Evolutionary conservation across 2,888 invertebrate species (phyloP).

Genomic region (Julus scandinavius): DNA sequence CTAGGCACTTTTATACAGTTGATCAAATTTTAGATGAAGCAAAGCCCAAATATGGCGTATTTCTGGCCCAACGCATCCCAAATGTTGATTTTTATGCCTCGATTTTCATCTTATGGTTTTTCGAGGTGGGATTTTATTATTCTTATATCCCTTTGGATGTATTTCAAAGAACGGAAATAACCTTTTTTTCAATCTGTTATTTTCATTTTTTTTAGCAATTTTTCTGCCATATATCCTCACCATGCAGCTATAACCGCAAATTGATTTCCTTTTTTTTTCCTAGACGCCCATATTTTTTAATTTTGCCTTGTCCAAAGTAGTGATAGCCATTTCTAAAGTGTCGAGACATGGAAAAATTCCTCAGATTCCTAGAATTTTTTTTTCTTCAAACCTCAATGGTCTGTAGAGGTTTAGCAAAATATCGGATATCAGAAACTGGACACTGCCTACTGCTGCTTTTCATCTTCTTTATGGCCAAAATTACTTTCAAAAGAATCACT

Average conservation of each 20-base stretch:
- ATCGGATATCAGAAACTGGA: not conserved
- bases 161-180: not conserved
- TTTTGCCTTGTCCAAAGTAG: not conserved
- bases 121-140: not conserved
- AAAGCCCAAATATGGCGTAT: not conserved
- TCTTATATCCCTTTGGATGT: not conserved
- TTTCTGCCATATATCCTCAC: too few relatives aligned
- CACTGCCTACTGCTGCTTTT: not conserved
- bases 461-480: not conserved
- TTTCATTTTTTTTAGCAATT: not conserved
- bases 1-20: not conserved
- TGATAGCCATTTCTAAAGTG: not conserved
- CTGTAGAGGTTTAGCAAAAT: not conserved
- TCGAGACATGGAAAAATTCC: not conserved
- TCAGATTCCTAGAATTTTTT: not conserved
- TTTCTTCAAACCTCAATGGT: not conserved
- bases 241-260: not conserved
- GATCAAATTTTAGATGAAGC: not conserved
- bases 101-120: not conserved
- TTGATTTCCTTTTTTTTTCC: not conserved
- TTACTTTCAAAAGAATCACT: not conserved
- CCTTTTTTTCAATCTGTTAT: not conserved
- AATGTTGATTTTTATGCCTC: slow-evolving; percentile 6
- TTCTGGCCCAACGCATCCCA: not conserved
- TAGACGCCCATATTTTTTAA: not conserved